Conservation (phyloP, 2,113 vertebrate species). For the Myotis brandtii region DNA sequence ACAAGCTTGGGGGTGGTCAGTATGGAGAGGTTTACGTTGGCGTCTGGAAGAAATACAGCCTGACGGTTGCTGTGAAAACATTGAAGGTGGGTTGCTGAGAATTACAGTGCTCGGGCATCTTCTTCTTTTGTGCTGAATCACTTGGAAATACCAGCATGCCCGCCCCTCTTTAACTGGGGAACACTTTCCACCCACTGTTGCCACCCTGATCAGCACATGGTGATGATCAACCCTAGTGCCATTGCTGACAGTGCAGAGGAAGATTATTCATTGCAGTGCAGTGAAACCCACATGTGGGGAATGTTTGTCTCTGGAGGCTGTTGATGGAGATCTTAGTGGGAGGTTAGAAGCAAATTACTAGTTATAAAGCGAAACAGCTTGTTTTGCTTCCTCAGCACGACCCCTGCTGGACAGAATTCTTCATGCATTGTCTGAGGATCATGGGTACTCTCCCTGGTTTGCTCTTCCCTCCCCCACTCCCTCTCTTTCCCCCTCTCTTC, state of each 20-base stretch:
- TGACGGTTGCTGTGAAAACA: constrained; percentile 98
- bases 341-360: constrained; percentile 51
- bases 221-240: constrained; percentile 32
- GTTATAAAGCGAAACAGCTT: constrained; percentile 12
- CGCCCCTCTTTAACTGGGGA: constrained; percentile 34
- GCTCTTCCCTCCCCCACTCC: too few species aligned
- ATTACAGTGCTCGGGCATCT: background rate
- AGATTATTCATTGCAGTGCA: background rate
- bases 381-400: background rate
- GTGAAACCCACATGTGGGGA: background rate
- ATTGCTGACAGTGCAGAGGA: background rate
- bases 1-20: constrained; percentile 98
- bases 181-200: constrained; percentile 16
- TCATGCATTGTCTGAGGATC: background rate
- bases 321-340: background rate
- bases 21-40: constrained; percentile 99
- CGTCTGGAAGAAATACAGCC: constrained; percentile 98
- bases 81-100: constrained; percentile 90
- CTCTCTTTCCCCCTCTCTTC: too few species aligned
- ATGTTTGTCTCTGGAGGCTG: constrained; percentile 21
- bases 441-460: background rate
- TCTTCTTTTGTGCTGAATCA: constrained; percentile 27
- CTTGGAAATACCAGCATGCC: background rate
- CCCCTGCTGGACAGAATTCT: background rate
- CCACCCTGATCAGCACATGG: background rate